Conservation (phyloP, 2,888 invertebrate genomes). For the Caradrina kadenii region DNA sequence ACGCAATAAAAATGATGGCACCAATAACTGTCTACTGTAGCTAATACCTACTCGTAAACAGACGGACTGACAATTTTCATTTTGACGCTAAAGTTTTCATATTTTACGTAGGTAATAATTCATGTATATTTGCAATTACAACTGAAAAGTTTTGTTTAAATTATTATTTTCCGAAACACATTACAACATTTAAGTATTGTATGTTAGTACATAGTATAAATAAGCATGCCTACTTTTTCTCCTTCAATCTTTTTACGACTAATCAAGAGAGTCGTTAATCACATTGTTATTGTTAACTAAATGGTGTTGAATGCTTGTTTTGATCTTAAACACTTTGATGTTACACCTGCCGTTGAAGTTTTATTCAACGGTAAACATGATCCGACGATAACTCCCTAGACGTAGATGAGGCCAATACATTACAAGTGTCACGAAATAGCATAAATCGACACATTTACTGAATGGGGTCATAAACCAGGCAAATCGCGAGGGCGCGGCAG, state of each 20-base stretch:
- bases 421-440: slow-evolving; percentile 46
- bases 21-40: neutral
- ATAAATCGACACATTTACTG: slow-evolving; percentile 69
- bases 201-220: neutral
- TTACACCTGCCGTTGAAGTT: slow-evolving; percentile 69
- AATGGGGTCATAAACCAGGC: slow-evolving; percentile 67
- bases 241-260: slow-evolving; percentile 36
- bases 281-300: slow-evolving; percentile 69
- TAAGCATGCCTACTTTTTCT: slow-evolving; percentile 37
- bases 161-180: neutral
- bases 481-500: slow-evolving; percentile 66
- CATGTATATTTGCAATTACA: neutral
- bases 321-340: slow-evolving; percentile 74
- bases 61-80: neutral
- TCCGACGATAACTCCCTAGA: slow-evolving; percentile 29
- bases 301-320: slow-evolving; percentile 68
- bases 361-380: slow-evolving; percentile 50
- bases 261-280: slow-evolving; percentile 62
- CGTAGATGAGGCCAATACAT: slow-evolving; percentile 48
- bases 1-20: neutral
- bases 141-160: neutral
- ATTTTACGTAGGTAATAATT: neutral
- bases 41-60: neutral
- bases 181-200: neutral
- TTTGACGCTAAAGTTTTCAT: neutral